Base-by-base conservation (phyloP, 2,888 invertebrate species). In the Smittia aterrima region DNA sequence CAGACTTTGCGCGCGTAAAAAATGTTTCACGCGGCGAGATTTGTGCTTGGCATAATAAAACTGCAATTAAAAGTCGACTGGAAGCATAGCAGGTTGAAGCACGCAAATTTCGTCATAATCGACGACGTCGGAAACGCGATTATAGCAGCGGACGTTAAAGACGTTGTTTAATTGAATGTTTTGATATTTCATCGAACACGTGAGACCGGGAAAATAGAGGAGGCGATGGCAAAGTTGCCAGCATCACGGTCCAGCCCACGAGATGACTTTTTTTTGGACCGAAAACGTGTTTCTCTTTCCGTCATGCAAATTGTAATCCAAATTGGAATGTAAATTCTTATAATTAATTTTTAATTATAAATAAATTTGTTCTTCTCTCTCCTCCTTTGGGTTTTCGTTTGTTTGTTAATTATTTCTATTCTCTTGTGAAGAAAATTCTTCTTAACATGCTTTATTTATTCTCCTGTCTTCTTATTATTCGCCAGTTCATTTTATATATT, bases 61-160 rank as follows among this genome's bases (percentile, higher is more conserved):
- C 58, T 71, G 72, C 72, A 72, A 72, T 72, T 72, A 72, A 72
- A 72, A 72, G 20, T 18, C 53, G 72, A 38, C 72, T 72, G 62
- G 54, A 70, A 40, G 6, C 58, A 62, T 72, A 32, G 72, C 72
- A 72, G 58, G 25, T 71, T 62, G 1, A 58, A 54, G 54, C 72
- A 72, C 72, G 72, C 72, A 58, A 62, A 72, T 72, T 72, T 62
- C 62, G 24, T 72, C 40, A 22, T 27, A 22, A 64, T 11, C 11
- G n/a, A 27, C 32, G 40, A 62, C 72, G n/a, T n/a, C n/a, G 72
- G 72, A 72, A 72, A 72, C 62, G 40, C 70, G 70, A 71, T 11
- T 71, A 41, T 54, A 71, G n/a, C n/a, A n/a, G n/a, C n/a, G n/a
- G n/a, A n/a, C n/a, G n/a, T n/a, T n/a, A 38, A 38, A 9, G 11